A percentile compares a stretch with the other conserved stretches of the same genome.
These are phyloP conservation scores for Ischnura elegans DNA, from an alignment of 2,888 invertebrate species.

Conservation along the genomic window DNA sequence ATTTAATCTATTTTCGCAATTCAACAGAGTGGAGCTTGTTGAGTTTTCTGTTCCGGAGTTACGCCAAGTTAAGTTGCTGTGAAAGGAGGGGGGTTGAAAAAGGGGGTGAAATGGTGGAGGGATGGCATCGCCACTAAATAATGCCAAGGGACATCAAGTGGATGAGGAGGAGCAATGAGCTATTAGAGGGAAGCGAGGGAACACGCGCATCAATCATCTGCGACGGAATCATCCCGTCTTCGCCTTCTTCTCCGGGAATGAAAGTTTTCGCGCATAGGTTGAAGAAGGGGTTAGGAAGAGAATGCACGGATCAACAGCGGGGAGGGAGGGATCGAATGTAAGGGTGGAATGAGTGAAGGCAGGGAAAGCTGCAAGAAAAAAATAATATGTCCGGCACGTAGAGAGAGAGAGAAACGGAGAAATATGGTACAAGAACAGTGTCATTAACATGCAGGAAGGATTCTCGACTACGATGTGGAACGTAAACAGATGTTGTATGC, in stretches of 20 bases:
- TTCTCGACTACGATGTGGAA: too few relatives aligned
- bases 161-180: slow-evolving; percentile 13
- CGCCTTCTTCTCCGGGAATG: neutral
- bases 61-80: too few relatives aligned
- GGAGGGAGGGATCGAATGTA: neutral
- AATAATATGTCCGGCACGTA: neutral
- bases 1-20: too few relatives aligned
- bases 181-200: slow-evolving; percentile 39
- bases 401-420: neutral
- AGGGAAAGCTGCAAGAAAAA: neutral
- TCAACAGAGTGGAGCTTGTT: too few relatives aligned
- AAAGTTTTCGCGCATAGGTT: neutral
- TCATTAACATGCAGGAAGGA: too few relatives aligned
- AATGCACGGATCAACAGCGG: neutral
- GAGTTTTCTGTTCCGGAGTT: too few relatives aligned
- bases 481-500: too few relatives aligned
- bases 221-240: slow-evolving; percentile 29
- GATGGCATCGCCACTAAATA: too few relatives aligned
- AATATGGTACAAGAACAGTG: neutral
- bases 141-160: neutral
- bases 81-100: neutral
- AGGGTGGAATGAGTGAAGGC: neutral
- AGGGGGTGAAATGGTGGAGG: neutral
- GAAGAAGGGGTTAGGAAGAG: neutral
- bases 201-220: slow-evolving; percentile 44